Conservation (phyloP, 64 coral and sea anemone species). For the Cladopsammia gracilis region DNA sequence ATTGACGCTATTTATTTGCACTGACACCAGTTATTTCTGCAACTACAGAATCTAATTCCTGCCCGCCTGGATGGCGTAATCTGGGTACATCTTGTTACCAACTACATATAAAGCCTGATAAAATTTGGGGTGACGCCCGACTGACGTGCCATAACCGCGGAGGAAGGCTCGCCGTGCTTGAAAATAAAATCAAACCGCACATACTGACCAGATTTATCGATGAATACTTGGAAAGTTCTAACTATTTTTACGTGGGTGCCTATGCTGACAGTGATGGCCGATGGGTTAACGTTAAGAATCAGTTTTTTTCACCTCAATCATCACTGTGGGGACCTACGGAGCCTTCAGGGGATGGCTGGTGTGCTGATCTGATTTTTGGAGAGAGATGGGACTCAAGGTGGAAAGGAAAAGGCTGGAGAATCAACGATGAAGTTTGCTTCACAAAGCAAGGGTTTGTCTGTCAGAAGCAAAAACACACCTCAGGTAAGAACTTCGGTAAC, state of each 20-base stretch:
- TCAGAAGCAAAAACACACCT: background rate
- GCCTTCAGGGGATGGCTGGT: constrained; percentile 48
- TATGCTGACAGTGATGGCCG: background rate
- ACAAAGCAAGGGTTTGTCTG: constrained; percentile 16
- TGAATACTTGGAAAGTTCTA: background rate
- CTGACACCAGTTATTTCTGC: background rate
- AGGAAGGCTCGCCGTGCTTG: background rate
- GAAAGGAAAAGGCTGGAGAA: constrained; percentile 48
- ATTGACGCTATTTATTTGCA: too few relatives aligned
- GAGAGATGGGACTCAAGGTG: constrained; percentile 12
- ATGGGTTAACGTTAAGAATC: constrained; percentile 35
- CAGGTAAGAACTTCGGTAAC: background rate
- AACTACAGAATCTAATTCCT: background rate
- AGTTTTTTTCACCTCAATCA: background rate
- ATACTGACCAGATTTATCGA: background rate
- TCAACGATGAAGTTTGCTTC: constrained; percentile 14
- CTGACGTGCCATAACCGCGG: constrained; percentile 2
- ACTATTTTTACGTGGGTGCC: background rate
- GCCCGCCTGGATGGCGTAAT: constrained; percentile 48
- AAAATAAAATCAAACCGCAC: background rate
- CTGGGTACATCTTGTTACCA: constrained; percentile 16
- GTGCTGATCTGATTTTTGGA: constrained; percentile 32
- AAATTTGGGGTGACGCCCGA: constrained; percentile 23
- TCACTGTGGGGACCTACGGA: constrained; percentile 41
- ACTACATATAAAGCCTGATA: background rate